Evolutionary conservation across 2,797 vertebrate species (phyloP).

Genomic region (Cheirogaleus major): DNA sequence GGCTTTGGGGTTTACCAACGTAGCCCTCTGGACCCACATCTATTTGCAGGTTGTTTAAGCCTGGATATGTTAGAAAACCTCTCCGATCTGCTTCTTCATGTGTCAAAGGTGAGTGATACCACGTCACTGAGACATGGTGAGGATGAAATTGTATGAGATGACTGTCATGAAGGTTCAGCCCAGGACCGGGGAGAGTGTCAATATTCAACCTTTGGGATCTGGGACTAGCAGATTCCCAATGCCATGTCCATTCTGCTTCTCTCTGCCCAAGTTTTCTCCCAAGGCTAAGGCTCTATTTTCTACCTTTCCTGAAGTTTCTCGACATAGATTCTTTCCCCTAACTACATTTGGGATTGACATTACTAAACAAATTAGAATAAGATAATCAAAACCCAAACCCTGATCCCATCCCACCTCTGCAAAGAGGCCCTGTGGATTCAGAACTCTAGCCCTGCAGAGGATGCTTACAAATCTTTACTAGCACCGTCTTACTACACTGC

Average conservation of each 20-base stretch:
- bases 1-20: neutral
- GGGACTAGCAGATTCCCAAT: neutral
- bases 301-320: neutral
- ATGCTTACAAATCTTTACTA: conserved; percentile 68
- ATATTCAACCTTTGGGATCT: neutral
- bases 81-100: neutral
- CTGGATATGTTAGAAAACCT: neutral
- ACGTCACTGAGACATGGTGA: neutral
- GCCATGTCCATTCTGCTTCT: neutral
- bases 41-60: neutral
- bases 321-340: neutral
- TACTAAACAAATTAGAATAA: neutral
- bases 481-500: conserved; percentile 65
- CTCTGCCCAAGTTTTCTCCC: neutral
- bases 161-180: neutral
- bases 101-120: neutral
- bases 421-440: conserved; percentile 17
- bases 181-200: neutral
- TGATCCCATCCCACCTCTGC: neutral
- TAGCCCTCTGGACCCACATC: neutral
- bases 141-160: neutral
- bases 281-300: neutral
- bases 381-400: neutral
- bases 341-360: neutral
- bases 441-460: conserved; percentile 48